Base-by-base conservation (phyloP, 2,888 invertebrate genomes). In the Limulus polyphemus region DNA sequence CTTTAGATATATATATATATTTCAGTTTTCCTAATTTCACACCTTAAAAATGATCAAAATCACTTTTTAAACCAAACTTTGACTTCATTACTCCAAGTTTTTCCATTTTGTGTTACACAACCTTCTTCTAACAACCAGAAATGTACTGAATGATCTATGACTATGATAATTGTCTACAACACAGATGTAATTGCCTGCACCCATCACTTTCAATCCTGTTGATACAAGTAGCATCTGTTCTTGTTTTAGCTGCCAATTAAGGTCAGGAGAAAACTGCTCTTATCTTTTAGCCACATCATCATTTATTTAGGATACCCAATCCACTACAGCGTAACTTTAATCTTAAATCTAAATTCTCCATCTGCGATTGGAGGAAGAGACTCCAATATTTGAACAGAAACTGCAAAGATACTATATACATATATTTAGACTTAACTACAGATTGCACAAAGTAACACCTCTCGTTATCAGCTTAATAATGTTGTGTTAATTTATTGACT, bases 111-210 rank as follows among this genome's bases (percentile, higher is more conserved):
- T n/a, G n/a, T n/a, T n/a, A n/a, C n/a, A n/a, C n/a, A n/a, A n/a
- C n/a, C n/a, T n/a, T n/a, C n/a, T n/a, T n/a, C n/a, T n/a, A n/a
- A n/a, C n/a, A n/a, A n/a, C n/a, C n/a, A n/a, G n/a, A n/a, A n/a
- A n/a, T n/a, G n/a, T n/a, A n/a, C n/a, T n/a, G n/a, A n/a, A n/a
- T n/a, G n/a, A n/a, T n/a, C n/a, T n/a, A n/a, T n/a, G n/a, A n/a
- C n/a, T n/a, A n/a, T n/a, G n/a, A n/a, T 61, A 14, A 61, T 57
- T 63, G 13, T 57, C 61, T 14, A 57, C 62, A 14, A 62, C 57
- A 46, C 68, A 68, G 12, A 66, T 66, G 51, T 68, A 68, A 55
- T 68, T 66, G 57, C 68, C 68, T 55, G 62, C 58, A 58, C 66
- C 68, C 47, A 50, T 46, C 49, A 55, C 48, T 32, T 58, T 48